phyloP scores from a whole-genome alignment of 2,888 invertebrate genomes.

The Oligia fasciuncula region DNA sequence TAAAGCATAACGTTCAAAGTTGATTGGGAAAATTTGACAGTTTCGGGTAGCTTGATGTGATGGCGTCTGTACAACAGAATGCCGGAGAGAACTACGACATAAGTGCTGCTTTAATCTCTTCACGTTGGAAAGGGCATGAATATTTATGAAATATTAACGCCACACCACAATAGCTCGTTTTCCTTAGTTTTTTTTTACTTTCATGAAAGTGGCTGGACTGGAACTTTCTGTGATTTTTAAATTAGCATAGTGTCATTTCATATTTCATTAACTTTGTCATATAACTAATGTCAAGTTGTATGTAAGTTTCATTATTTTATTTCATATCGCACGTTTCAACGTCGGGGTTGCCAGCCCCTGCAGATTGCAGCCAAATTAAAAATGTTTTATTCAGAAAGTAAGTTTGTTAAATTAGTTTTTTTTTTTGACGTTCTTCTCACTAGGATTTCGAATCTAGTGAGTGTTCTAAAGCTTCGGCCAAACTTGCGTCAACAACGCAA shows the following conservation, averaged over 20 bases:
- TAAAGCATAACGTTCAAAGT: too few relatives aligned
- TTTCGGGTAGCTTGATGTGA: too few relatives aligned
- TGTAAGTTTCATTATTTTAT: background rate
- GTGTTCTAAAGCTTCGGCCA: too few relatives aligned
- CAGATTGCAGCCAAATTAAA: background rate
- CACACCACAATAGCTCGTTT: constrained; percentile 41
- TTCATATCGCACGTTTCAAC: background rate
- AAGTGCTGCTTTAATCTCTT: constrained; percentile 60
- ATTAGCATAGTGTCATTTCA: constrained; percentile 21
- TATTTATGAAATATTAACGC: constrained; percentile 61
- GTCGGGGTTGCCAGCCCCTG: background rate
- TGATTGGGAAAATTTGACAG: too few relatives aligned
- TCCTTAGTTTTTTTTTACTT: constrained; percentile 41
- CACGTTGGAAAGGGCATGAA: constrained; percentile 46
- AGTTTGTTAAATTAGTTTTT: background rate
- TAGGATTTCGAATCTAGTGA: background rate
- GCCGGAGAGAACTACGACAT: constrained; percentile 18
- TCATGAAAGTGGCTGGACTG: constrained; percentile 27
- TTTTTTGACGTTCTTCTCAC: background rate
- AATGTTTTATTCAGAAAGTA: background rate
- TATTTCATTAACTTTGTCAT: constrained; percentile 12
- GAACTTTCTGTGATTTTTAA: constrained; percentile 20
- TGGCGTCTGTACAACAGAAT: background rate
- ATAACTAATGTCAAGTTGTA: background rate
- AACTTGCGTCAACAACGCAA: too few relatives aligned